A percentile compares a stretch with the other conserved stretches of the same genome.
These are phyloP conservation scores for Chrysemys picta DNA, from an alignment of 2,113 vertebrate species.

Conservation along the genomic window DNA sequence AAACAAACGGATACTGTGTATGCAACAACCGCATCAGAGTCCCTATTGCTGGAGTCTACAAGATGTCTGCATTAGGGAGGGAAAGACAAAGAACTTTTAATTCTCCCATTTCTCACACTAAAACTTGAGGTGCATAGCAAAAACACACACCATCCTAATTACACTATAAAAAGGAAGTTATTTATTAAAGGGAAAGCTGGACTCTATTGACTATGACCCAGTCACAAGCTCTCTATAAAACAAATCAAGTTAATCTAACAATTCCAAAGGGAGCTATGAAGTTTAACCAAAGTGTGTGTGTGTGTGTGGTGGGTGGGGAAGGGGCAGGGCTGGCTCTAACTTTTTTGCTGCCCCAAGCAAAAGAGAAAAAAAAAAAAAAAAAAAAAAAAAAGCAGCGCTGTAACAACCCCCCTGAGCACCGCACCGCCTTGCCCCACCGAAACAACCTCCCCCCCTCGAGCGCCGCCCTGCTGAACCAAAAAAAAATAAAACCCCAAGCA, in stretches of 20 bases:
- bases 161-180: background rate
- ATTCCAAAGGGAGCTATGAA: background rate
- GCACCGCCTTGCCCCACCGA: too few species aligned
- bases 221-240: background rate
- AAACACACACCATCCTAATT: background rate
- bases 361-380: too few species aligned
- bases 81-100: background rate
- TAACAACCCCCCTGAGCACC: too few species aligned
- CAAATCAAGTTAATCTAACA: conserved; percentile 5
- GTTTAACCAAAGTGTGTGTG: background rate
- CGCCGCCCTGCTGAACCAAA: too few species aligned
- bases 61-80: background rate
- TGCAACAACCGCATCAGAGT: background rate
- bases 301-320: background rate
- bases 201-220: background rate
- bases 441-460: too few species aligned
- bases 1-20: background rate
- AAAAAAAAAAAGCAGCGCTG: too few species aligned
- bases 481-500: too few species aligned
- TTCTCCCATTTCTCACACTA: background rate
- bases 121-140: background rate
- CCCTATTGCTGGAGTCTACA: background rate
- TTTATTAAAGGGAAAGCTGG: background rate
- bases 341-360: too few species aligned
- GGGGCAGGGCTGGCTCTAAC: background rate